These are phyloP conservation scores for Myiotriccus ornatus DNA, from an alignment of 2,797 vertebrate genomes.

Conservation along the genomic window DNA sequence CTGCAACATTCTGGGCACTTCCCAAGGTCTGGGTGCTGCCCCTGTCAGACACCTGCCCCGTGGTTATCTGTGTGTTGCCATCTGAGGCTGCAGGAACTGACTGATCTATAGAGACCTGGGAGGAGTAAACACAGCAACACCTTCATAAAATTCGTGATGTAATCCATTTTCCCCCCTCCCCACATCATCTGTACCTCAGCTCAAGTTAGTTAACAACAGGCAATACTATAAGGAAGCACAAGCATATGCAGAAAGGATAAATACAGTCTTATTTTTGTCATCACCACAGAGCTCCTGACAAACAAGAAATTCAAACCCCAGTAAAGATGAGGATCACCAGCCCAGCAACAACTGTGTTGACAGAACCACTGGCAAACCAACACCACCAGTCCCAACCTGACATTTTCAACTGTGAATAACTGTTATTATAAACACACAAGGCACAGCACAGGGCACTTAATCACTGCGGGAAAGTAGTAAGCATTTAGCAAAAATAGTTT, in stretches of 20 bases:
- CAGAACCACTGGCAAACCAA: background rate
- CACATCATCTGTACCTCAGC: background rate
- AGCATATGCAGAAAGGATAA: background rate
- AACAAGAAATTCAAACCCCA: background rate
- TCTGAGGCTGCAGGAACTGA: conserved; percentile 46
- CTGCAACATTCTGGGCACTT: conserved; percentile 59
- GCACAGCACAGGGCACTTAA: background rate
- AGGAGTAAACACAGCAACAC: background rate
- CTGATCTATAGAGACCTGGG: conserved; percentile 78
- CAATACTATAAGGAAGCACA: background rate
- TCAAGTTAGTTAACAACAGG: background rate
- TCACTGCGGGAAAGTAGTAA: background rate
- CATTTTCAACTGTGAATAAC: background rate
- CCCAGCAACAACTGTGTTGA: background rate
- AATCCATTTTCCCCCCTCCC: background rate
- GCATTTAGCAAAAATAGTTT: background rate
- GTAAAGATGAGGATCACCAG: background rate
- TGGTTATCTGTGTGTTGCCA: conserved; percentile 22
- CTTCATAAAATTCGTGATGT: background rate
- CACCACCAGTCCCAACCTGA: background rate
- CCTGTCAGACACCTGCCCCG: conserved; percentile 63
- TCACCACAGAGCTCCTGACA: background rate
- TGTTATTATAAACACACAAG: background rate
- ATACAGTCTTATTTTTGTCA: background rate
- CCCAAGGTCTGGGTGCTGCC: conserved; percentile 53